phyloP scores from a whole-genome alignment of 2,888 invertebrate genomes.

The Amphipyra tragopoginis region DNA sequence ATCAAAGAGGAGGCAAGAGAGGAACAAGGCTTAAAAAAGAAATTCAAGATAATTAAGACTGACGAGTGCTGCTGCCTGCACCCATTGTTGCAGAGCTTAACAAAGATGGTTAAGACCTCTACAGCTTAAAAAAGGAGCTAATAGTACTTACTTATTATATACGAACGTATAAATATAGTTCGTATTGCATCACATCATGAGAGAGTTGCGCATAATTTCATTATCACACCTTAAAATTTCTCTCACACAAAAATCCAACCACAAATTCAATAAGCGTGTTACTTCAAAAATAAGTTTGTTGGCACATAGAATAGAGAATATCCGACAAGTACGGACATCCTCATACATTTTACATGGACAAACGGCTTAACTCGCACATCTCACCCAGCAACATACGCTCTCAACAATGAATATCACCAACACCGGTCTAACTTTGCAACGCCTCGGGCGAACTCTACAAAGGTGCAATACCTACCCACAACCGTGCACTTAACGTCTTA shows the following conservation, averaged over 20 bases:
- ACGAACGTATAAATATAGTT: too few relatives aligned
- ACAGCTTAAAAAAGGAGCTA: too few relatives aligned
- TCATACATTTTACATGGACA: constrained; percentile 50
- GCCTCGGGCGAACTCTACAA: constrained; percentile 64
- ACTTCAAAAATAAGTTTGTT: constrained; percentile 26
- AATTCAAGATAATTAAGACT: too few relatives aligned
- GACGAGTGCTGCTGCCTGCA: too few relatives aligned
- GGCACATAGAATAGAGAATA: constrained; percentile 7
- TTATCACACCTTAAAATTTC: neutral
- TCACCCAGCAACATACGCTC: constrained; percentile 42
- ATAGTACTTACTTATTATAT: too few relatives aligned
- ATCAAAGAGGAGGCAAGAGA: too few relatives aligned
- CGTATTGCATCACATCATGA: neutral
- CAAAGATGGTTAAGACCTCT: too few relatives aligned
- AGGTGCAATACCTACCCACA: constrained; percentile 59
- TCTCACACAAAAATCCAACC: constrained; percentile 1
- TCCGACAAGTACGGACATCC: constrained; percentile 29
- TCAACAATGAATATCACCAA: constrained; percentile 62
- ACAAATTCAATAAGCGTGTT: constrained; percentile 4
- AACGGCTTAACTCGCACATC: constrained; percentile 46
- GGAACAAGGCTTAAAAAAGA: too few relatives aligned
- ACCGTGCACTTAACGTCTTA: constrained; percentile 16
- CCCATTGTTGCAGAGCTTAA: too few relatives aligned
- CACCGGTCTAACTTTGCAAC: constrained; percentile 60
- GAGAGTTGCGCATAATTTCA: neutral